Evolutionary conservation across 1,140 invertebrate species (phyloP), one percentile per base, ranked within the genome.

Genomic region (Cephus cinctus): DNA sequence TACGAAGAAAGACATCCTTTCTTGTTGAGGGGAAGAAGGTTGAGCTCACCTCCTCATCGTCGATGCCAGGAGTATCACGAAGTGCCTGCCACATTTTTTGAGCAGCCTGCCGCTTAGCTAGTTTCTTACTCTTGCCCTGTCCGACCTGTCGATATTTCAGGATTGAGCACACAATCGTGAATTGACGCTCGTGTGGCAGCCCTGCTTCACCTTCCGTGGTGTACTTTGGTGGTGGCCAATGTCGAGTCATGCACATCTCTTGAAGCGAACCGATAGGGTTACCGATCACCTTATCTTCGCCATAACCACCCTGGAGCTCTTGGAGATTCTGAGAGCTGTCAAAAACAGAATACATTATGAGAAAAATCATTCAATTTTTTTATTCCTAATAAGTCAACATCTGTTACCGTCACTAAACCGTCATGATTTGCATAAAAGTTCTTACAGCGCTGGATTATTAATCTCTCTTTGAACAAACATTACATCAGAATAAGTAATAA

Each of bases 181-280:
- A 96, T 46, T 91, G 88, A 46, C 94, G 83, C 67, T 96, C 92
- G 64, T 96, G 93, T 3, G 95, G 94, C 42, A 96, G 78, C 20
- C 95, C 95, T 75, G 89, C 80, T 77, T 96, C 94, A 43, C 87
- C 86, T 65, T 89, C 88, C 52, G 94, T 93, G 56, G 94, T 87
- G 72, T 98, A 98, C 19, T 86, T 86, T 25, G 95, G 95, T 27
- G 95, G 94, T 36, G 92, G 92, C 89, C 92, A 94, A 47, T 93
- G 87, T 43, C 89, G 85, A 46, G 92, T 91, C 90, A 98, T 97
- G 63, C 94, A 98, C 71, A 97, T 84, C 75, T 98, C 96, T 77
- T 98, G 95, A 8, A 98, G 77, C 75, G 90, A 88, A 18, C 96
- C 95, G 55, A 98, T 95, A 11, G 95, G 96, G 74, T 98, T 98